These are phyloP conservation scores for Heteromurus nitidus DNA, from an alignment of 2,888 invertebrate species.

Conservation along the genomic window DNA sequence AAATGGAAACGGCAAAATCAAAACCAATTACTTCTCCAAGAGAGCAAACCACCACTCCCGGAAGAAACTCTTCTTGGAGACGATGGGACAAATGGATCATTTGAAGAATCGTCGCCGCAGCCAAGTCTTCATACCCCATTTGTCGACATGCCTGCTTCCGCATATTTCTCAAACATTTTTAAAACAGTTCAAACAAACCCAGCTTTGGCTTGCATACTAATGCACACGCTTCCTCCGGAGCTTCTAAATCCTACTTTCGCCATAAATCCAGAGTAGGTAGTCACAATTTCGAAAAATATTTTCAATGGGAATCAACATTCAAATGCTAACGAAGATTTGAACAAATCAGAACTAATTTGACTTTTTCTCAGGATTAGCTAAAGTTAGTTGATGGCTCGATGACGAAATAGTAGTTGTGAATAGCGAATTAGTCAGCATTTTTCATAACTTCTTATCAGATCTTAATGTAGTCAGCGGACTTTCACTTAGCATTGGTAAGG, in stretches of 20 bases:
- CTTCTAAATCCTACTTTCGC: conserved; percentile 28
- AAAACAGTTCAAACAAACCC: conserved; percentile 69
- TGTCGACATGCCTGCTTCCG: conserved; percentile 31
- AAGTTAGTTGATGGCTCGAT: too few species aligned
- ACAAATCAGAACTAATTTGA: too few species aligned
- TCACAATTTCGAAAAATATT: neutral
- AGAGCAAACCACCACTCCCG: conserved; percentile 22
- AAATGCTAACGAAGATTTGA: too few species aligned
- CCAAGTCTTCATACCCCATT: conserved; percentile 26
- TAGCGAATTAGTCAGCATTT: too few species aligned
- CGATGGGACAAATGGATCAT: neutral
- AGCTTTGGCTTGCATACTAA: conserved; percentile 66
- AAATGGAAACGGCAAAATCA: conserved; percentile 83
- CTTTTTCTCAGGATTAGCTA: too few species aligned
- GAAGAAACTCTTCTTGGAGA: conserved; percentile 11
- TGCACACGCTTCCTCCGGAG: conserved; percentile 64
- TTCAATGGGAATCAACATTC: neutral
- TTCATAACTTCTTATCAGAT: too few species aligned
- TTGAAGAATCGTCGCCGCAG: conserved; percentile 29
- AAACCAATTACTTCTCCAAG: conserved; percentile 81
- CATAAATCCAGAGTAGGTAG: neutral
- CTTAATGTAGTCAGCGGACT: too few species aligned
- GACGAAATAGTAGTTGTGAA: too few species aligned
- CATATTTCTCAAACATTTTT: conserved; percentile 69
- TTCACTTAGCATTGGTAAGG: too few species aligned